Evolutionary conservation across 2,888 invertebrate species (phyloP), one percentile per base, ranked within the genome.

Genomic region (Isoperla grammatica): DNA sequence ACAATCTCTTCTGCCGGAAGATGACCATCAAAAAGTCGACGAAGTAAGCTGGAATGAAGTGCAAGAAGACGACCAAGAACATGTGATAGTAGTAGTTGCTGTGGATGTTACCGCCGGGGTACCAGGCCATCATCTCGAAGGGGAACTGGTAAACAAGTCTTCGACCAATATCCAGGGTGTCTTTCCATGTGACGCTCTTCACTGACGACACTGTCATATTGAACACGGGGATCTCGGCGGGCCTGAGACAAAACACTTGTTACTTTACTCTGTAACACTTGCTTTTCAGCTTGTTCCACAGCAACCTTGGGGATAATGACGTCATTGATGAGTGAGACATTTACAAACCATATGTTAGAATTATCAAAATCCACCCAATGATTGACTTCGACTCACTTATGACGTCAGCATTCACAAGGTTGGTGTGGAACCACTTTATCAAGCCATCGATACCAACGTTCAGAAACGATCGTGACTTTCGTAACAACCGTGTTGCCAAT

Each of bases 171-270:
- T 86, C 83, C 62, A 95, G 78, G 43, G 91, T 85, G 59, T 86
- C 81, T 1, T 88, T 88, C 97, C 97, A 98, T 0, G 87, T 87
- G 46, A 95, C 74, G 0, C 90, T 85, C 66, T 92, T 88, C 45
- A 88, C 80, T 6, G 80, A 81, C 0, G 91, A 88, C 17, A 87
- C 82, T 5, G 90, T 88, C 60, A 90, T 79, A 71, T 95, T 94
- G 74, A 86, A 86, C n/a, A 90, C 81, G 13, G 79, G 74, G 0
- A 80, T 72, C 48, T 79, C 75, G 37, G 37, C 19, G 1, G 53
- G 39, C 39, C 53, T 53, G n/a, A 29, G 29, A 29, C 29, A 4
- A 29, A 4, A n/a, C n/a, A n/a, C n/a, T n/a, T n/a, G n/a, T n/a
- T n/a, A n/a, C n/a, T n/a, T n/a, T n/a, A n/a, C n/a, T n/a, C n/a